phyloP scores from a whole-genome alignment of 2,113 vertebrate species.

The Solenodon paradoxus region DNA sequence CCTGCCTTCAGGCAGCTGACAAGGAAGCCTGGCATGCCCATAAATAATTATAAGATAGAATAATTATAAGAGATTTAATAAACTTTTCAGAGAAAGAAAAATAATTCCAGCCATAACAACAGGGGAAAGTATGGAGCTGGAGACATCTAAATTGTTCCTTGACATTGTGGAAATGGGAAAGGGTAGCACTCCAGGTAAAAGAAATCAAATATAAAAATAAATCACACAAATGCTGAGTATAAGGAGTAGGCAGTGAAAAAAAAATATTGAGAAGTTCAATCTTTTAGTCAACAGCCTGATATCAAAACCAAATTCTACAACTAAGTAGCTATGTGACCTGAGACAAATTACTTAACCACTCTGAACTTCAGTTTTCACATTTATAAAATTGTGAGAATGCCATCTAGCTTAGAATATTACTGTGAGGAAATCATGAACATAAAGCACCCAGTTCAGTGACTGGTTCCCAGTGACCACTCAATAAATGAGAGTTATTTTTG shows the following conservation, averaged over 20 bases:
- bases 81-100: background rate
- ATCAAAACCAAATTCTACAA: background rate
- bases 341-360: background rate
- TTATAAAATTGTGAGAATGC: background rate
- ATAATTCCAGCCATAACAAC: background rate
- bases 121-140: background rate
- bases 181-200: background rate
- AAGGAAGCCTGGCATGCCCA: background rate
- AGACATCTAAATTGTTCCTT: background rate
- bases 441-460: background rate
- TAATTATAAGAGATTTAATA: background rate
- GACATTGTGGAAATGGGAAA: background rate
- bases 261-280: background rate
- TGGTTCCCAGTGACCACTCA: background rate
- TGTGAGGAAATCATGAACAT: background rate
- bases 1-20: background rate
- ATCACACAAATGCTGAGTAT: background rate
- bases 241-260: background rate
- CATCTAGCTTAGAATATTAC: background rate
- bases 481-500: background rate
- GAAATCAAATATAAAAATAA: background rate
- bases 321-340: background rate
- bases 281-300: background rate
- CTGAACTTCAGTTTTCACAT: constrained; percentile 22
- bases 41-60: background rate